Evolutionary conservation across 2,888 invertebrate genomes (phyloP), one percentile per base, ranked within the genome.

Genomic region (Eupithecia vulgata): DNA sequence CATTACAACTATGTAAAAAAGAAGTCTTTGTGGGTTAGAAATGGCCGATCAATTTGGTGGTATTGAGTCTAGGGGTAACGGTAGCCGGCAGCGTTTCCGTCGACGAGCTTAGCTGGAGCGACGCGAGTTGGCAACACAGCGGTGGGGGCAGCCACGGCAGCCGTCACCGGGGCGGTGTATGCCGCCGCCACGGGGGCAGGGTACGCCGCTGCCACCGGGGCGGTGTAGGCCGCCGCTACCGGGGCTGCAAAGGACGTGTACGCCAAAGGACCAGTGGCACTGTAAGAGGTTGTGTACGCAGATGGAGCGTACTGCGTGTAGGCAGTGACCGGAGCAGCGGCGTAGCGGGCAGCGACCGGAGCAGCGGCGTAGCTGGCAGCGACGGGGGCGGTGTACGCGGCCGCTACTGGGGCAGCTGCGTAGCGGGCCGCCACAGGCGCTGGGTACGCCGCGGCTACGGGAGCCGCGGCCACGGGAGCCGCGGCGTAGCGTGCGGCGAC

Each of bases 61-160:
- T 85, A 57, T 5, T 4, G 21, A 79, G 82, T 85, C 75, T 81
- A 93, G 81, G 91, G 92, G 83, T 93, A 92, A 72, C 91, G 87
- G 85, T 93, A 93, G 71, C 92, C 92, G 40, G 91, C 89, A 52
- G 87, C 86, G 45, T 66, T 67, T 73, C 88, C 91, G 45, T 96
- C 82, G 92, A 97, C 88, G 90, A 96, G 42, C 83, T 97, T 87
- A 93, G 96, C 93, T 93, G 97, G 82, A 93, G 97, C 84, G 95
- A 97, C 85, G 79, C 96, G 82, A 90, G 96, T 89, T 82, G 96
- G 81, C 89, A 94, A 84, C 94, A 81, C 83, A 5, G 82, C 80
- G 17, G 85, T 80, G 37, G 85, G 77, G 1, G 74, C 80, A 2
- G 57, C 77, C 3, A 79, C 73, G 1, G 81, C 78, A 7, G 80